Evolutionary conservation across 1,140 invertebrate species (phyloP).

Genomic region (Teleopsis dalmanni): DNA sequence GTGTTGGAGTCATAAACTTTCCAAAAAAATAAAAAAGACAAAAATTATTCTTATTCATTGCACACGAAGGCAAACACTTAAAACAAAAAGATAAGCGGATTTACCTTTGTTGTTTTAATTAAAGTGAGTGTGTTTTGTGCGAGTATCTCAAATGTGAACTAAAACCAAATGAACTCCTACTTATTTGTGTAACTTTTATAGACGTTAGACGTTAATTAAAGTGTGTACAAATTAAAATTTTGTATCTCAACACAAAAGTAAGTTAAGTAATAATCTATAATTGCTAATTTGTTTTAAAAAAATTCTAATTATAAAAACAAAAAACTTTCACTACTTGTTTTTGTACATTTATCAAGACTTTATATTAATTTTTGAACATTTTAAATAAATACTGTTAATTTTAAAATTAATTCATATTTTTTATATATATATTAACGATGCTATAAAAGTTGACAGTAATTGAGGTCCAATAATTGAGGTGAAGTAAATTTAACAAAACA

Average conservation of each 20-base stretch:
- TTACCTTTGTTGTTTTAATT: slow-evolving; percentile 10
- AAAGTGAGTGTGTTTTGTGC: slow-evolving; percentile 1
- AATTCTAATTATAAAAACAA: background rate
- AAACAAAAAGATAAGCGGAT: slow-evolving; percentile 23
- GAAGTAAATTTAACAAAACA: too few relatives aligned
- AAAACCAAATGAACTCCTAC: background rate
- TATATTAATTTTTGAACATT: too few relatives aligned
- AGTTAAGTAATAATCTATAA: background rate
- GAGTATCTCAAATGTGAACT: slow-evolving; percentile 5
- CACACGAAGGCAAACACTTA: slow-evolving; percentile 38
- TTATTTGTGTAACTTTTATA: too few relatives aligned
- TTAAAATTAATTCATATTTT: too few relatives aligned
- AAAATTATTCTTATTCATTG: slow-evolving; percentile 20
- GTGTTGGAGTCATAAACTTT: background rate
- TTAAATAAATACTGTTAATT: too few relatives aligned
- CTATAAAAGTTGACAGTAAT: too few relatives aligned
- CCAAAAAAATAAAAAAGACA: background rate
- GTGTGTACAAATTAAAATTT: background rate
- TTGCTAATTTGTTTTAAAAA: background rate
- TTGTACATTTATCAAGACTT: slow-evolving; percentile 3
- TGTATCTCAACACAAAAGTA: background rate
- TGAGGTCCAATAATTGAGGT: too few relatives aligned
- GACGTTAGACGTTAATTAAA: too few relatives aligned
- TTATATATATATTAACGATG: too few relatives aligned
- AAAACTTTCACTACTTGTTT: background rate